These are phyloP conservation scores for Xestia ashworthii DNA, from an alignment of 2,888 invertebrate genomes.

Conservation along the genomic window DNA sequence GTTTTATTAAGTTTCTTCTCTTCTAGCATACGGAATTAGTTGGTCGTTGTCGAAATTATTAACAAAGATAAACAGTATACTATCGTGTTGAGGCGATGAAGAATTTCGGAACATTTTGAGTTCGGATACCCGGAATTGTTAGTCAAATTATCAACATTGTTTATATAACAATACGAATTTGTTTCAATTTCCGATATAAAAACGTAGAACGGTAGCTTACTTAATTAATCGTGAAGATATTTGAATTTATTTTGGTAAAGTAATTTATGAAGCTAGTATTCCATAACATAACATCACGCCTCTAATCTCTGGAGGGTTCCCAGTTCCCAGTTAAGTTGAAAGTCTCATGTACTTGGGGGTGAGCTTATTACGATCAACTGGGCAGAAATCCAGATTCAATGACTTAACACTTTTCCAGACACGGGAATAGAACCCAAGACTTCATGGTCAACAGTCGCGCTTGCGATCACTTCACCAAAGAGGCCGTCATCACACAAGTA, in stretches of 20 bases:
- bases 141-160: slow-evolving; percentile 34
- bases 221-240: slow-evolving; percentile 9
- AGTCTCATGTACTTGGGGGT: too few relatives aligned
- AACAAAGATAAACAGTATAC: slow-evolving; percentile 54
- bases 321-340: too few relatives aligned
- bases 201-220: slow-evolving; percentile 6
- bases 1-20: slow-evolving; percentile 64
- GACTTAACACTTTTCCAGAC: too few relatives aligned
- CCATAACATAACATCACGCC: too few relatives aligned
- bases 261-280: not conserved
- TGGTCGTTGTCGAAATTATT: slow-evolving; percentile 54
- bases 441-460: too few relatives aligned
- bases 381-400: too few relatives aligned
- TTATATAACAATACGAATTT: slow-evolving; percentile 24
- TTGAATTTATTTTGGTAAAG: slow-evolving; percentile 13
- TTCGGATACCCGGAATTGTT: slow-evolving; percentile 20
- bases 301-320: too few relatives aligned
- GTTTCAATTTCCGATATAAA: slow-evolving; percentile 19
- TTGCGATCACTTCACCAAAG: too few relatives aligned
- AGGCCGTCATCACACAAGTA: not conserved
- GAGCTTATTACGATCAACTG: too few relatives aligned
- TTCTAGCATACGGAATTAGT: slow-evolving; percentile 65
- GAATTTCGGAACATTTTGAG: slow-evolving; percentile 38
- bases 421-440: too few relatives aligned
- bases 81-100: slow-evolving; percentile 34